These are phyloP conservation scores for Apotomis capreana DNA, from an alignment of 2,888 invertebrate genomes.

Conservation along the genomic window DNA sequence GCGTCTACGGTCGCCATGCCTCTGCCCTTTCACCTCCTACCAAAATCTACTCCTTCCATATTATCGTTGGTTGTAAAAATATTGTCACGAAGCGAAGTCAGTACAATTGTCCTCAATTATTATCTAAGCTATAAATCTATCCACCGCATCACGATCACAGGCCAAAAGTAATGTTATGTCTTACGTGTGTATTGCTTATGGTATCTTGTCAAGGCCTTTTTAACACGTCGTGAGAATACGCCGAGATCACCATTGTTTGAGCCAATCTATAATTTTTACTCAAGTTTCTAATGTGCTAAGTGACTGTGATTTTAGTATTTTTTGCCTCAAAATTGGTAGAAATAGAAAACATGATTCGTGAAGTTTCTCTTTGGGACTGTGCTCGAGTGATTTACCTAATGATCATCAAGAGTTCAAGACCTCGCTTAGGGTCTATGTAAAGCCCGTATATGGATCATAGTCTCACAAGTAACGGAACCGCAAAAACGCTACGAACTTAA, in stretches of 20 bases:
- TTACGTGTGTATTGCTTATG: slow-evolving; percentile 33
- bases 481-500: too few relatives aligned
- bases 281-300: slow-evolving; percentile 35
- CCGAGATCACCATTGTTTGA: slow-evolving; percentile 36
- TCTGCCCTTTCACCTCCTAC: too few relatives aligned
- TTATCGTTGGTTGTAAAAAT: not conserved
- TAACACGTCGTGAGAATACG: slow-evolving; percentile 41
- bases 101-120: slow-evolving; percentile 5
- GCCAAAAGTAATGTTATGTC: slow-evolving; percentile 9
- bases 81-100: not conserved
- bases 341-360: not conserved
- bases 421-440: too few relatives aligned
- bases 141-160: slow-evolving; percentile 7
- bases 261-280: slow-evolving; percentile 33
- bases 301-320: slow-evolving; percentile 7
- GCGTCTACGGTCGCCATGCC: too few relatives aligned
- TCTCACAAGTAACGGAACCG: too few relatives aligned
- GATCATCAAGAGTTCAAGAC: too few relatives aligned
- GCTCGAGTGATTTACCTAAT: too few relatives aligned
- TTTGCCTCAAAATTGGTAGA: not conserved
- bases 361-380: not conserved
- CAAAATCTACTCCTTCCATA: too few relatives aligned
- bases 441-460: too few relatives aligned
- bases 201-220: slow-evolving; percentile 30
- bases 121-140: slow-evolving; percentile 11